phyloP scores from a whole-genome alignment of 2,888 invertebrate genomes.

The Conistra vaccinii region DNA sequence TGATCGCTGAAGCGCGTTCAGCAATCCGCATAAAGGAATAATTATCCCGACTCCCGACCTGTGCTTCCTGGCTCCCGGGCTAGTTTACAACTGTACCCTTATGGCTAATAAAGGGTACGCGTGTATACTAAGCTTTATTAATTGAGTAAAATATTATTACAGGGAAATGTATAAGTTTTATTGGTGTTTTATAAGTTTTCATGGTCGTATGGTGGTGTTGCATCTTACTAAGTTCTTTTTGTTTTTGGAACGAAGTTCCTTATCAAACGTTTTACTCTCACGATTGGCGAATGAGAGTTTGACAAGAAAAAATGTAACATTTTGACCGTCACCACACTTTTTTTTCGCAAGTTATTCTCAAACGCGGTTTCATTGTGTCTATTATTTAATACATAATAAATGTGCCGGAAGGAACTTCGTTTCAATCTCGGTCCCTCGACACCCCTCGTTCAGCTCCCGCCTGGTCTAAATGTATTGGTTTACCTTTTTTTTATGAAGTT shows the following conservation, averaged over 20 bases:
- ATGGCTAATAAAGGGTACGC: slow-evolving; percentile 44
- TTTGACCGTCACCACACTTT: no score
- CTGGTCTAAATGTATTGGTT: background rate
- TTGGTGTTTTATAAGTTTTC: slow-evolving; percentile 14
- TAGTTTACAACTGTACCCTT: slow-evolving; percentile 55
- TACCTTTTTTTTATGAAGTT: background rate
- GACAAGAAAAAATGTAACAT: no score
- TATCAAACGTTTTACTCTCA: no score
- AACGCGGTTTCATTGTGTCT: no score
- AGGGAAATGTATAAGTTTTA: slow-evolving; percentile 20
- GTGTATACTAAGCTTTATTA: slow-evolving; percentile 51
- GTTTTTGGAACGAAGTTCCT: background rate
- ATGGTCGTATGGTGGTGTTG: background rate
- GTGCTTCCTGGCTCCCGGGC: slow-evolving; percentile 35
- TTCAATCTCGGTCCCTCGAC: no score
- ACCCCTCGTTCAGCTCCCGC: no score
- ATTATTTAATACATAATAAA: no score
- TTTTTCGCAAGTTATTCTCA: no score
- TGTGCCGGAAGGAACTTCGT: no score
- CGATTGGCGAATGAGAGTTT: no score
- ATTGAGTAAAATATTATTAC: slow-evolving; percentile 42
- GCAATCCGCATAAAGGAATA: slow-evolving; percentile 50
- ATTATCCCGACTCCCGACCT: slow-evolving; percentile 49
- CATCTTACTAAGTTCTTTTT: background rate
- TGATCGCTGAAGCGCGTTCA: slow-evolving; percentile 29